Conservation (phyloP, 92 coral and sea anemone genomes). For the Virgularia gustaviana region DNA sequence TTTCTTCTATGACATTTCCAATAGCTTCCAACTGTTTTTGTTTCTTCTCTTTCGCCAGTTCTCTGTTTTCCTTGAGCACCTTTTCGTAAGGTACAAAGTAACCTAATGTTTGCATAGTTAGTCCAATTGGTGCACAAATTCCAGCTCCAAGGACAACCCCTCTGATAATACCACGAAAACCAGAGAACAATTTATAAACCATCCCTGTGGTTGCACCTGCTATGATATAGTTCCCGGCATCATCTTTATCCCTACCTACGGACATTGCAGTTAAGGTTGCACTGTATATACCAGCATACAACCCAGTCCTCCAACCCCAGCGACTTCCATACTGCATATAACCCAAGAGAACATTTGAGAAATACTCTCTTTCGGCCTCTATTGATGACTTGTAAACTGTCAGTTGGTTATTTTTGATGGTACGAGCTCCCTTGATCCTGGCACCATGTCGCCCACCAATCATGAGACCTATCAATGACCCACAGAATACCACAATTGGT, state of each 20-base stretch:
- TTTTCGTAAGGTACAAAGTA: constrained; percentile 65
- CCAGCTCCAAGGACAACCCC: constrained; percentile 74
- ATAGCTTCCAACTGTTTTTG: constrained; percentile 57
- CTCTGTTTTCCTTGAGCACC: constrained; percentile 57
- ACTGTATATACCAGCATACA: constrained; percentile 90
- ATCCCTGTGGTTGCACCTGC: constrained; percentile 94
- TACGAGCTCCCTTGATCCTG: constrained; percentile 69
- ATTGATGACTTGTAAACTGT: constrained; percentile 75
- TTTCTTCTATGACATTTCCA: constrained; percentile 61
- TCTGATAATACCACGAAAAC: constrained; percentile 79
- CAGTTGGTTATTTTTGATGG: constrained; percentile 65
- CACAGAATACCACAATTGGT: constrained; percentile 65
- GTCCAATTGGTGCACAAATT: constrained; percentile 73
- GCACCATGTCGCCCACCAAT: constrained; percentile 91
- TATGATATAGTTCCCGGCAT: constrained; percentile 78
- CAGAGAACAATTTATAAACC: constrained; percentile 75
- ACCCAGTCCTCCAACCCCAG: constrained; percentile 98
- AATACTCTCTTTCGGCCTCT: constrained; percentile 88
- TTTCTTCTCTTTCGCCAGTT: constrained; percentile 35
- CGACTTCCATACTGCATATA: constrained; percentile 88
- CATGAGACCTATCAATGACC: constrained; percentile 79
- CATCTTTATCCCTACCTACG: constrained; percentile 69
- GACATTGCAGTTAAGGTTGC: constrained; percentile 22
- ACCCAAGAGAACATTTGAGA: constrained; percentile 70
- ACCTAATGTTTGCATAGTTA: constrained; percentile 70